Conservation (phyloP, 2,888 invertebrate species). For the Himalopsyche kuldschensis region DNA sequence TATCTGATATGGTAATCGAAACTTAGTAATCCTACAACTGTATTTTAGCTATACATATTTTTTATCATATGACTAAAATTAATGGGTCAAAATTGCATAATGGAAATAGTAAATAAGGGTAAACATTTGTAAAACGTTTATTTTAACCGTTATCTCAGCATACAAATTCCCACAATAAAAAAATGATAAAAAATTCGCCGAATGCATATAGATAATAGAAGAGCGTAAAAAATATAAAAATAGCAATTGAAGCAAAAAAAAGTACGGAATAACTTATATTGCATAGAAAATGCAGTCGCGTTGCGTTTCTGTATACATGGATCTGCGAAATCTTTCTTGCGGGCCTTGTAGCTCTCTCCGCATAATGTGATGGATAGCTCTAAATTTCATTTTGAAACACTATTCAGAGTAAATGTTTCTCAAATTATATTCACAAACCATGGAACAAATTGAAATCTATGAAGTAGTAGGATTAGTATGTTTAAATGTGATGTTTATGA, state of each 20-base stretch:
- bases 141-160: neutral
- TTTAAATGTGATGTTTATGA: too few species aligned
- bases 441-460: too few species aligned
- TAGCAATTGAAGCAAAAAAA: neutral
- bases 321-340: neutral
- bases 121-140: neutral
- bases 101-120: neutral
- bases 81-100: neutral
- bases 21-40: too few species aligned
- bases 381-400: too few species aligned
- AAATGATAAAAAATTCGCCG: neutral
- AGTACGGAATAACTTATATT: neutral
- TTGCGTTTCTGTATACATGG: neutral
- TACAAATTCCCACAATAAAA: neutral
- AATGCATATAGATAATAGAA: neutral
- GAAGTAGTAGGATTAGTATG: too few species aligned
- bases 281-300: neutral
- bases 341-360: neutral
- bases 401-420: too few species aligned
- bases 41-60: too few species aligned
- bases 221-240: neutral
- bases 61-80: too few species aligned
- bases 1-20: too few species aligned
- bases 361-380: neutral
- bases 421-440: too few species aligned